Conservation (phyloP, 1,140 invertebrate genomes). For the Whitmania pigra region DNA sequence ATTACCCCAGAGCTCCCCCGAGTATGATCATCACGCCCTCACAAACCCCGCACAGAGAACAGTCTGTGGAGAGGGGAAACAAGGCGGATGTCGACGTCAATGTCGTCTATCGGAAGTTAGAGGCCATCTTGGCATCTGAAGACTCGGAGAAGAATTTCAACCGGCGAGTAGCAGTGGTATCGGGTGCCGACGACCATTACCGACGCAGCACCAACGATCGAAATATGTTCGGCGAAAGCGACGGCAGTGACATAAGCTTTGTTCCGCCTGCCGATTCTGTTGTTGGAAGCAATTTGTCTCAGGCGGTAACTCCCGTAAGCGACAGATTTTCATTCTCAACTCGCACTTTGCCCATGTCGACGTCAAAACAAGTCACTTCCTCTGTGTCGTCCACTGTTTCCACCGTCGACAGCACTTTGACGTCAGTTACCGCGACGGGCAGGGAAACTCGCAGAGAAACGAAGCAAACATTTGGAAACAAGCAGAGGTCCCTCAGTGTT, state of each 20-base stretch:
- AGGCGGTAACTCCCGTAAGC: not conserved
- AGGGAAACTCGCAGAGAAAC: not conserved
- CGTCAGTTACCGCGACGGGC: constrained; percentile 6
- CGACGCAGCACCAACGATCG: no score
- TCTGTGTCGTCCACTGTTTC: not conserved
- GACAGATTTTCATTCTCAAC: constrained; percentile 5
- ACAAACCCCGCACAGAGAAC: constrained; percentile 18
- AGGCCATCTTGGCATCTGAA: constrained; percentile 12
- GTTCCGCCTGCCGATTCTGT: no score
- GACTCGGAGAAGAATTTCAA: not conserved
- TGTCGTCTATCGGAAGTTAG: constrained; percentile 20
- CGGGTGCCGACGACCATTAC: not conserved
- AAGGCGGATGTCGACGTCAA: constrained; percentile 16
- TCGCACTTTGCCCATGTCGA: not conserved
- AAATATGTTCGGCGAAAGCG: no score
- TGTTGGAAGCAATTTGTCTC: no score
- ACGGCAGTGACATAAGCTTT: no score
- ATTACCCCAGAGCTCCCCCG: constrained; percentile 21
- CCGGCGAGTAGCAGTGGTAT: not conserved
- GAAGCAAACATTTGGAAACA: not conserved
- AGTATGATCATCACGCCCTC: constrained; percentile 26
- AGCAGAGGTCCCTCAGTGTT: constrained; percentile 12
- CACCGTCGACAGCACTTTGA: not conserved
- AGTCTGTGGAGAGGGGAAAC: constrained; percentile 20
- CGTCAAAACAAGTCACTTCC: not conserved